A percentile compares a stretch with the other conserved stretches of the same genome.
phyloP scores from a whole-genome alignment of 2,888 invertebrate genomes.

The Argyra leucocephala region DNA sequence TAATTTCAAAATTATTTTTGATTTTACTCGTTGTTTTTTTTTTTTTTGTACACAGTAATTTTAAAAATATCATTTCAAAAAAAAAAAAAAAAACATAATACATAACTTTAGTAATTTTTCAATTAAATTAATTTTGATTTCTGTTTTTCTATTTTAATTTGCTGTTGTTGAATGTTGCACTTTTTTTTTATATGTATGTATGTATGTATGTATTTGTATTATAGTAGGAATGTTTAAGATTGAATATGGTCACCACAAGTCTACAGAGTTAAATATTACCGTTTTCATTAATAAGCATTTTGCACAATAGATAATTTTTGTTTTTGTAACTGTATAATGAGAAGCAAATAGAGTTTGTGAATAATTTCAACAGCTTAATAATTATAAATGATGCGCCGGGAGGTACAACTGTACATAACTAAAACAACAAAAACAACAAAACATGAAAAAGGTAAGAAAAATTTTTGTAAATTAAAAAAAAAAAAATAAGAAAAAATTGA shows the following conservation, averaged over 20 bases:
- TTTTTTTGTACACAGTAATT: too few relatives aligned
- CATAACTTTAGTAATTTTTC: too few relatives aligned
- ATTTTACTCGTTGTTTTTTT: too few relatives aligned
- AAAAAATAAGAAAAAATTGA: not conserved
- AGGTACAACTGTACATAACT: not conserved
- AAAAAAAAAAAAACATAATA: too few relatives aligned
- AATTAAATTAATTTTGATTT: too few relatives aligned
- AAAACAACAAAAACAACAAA: not conserved
- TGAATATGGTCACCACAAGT: not conserved
- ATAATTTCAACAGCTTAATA: slow-evolving; percentile 1
- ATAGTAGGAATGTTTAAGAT: too few relatives aligned
- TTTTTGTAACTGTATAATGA: not conserved
- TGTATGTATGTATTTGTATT: too few relatives aligned
- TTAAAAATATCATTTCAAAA: too few relatives aligned
- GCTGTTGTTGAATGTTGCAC: too few relatives aligned
- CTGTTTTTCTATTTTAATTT: too few relatives aligned
- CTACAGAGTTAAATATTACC: not conserved
- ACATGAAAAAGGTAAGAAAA: not conserved
- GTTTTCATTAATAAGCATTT: not conserved
- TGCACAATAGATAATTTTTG: not conserved
- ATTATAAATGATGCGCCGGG: slow-evolving; percentile 3
- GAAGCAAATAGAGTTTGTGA: not conserved
- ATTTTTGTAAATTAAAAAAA: not conserved
- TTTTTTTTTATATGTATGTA: too few relatives aligned
- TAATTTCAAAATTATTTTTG: too few relatives aligned